A percentile compares a stretch with the other conserved stretches of the same genome.
phyloP scores from a whole-genome alignment of 2,113 vertebrate species.

The Vidua macroura region DNA sequence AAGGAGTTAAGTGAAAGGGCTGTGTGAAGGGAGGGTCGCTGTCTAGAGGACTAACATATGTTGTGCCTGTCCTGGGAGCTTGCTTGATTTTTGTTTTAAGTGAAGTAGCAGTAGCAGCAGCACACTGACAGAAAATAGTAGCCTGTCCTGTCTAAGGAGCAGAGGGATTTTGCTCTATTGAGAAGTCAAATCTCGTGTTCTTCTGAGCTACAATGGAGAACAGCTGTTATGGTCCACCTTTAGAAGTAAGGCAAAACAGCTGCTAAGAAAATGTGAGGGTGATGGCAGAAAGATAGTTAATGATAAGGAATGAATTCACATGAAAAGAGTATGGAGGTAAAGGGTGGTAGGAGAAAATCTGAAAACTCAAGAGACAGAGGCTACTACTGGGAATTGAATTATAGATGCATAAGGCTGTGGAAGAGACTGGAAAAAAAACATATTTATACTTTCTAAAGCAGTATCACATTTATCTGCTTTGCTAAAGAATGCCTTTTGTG shows the following conservation, averaged over 20 bases:
- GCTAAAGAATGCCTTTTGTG: not conserved
- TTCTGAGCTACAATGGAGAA: not conserved
- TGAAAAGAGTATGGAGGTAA: not conserved
- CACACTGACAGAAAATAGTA: not conserved
- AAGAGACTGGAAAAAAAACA: not conserved
- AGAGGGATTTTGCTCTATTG: not conserved
- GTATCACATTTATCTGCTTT: not conserved
- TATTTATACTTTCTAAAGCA: not conserved
- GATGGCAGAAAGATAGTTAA: not conserved
- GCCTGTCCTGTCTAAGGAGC: not conserved
- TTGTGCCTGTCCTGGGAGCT: not conserved
- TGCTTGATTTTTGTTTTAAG: not conserved
- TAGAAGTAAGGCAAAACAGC: not conserved
- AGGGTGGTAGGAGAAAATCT: not conserved
- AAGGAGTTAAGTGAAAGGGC: not conserved
- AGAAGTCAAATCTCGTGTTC: fast-evolving
- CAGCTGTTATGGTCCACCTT: not conserved
- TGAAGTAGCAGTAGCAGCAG: not conserved
- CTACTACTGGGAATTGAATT: not conserved
- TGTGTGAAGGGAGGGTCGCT: not conserved
- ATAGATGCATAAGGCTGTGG: not conserved
- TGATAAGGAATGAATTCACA: not conserved
- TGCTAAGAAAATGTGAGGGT: not conserved
- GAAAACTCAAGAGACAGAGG: not conserved
- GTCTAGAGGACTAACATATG: not conserved